Conservation (phyloP, 64 coral and sea anemone genomes). For the Hydrozoanthus tunicans region DNA sequence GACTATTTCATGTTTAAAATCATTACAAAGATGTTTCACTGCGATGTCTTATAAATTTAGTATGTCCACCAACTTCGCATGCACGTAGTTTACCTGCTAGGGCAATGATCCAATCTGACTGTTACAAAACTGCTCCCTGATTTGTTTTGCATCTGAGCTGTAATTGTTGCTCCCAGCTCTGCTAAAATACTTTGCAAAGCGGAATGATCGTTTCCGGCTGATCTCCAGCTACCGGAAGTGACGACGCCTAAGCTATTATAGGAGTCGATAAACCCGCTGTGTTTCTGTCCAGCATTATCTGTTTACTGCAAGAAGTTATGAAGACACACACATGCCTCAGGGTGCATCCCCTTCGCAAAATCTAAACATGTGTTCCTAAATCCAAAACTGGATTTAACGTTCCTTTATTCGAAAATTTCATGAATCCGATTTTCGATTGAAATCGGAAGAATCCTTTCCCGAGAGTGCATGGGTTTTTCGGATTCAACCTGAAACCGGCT, state of each 20-base stretch:
- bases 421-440: too few relatives aligned
- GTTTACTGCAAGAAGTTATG: neutral
- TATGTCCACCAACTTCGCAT: constrained; percentile 2
- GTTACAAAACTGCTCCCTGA: constrained; percentile 7
- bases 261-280: constrained; percentile 1
- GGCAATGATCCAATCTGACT: constrained; percentile 5
- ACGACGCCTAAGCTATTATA: neutral
- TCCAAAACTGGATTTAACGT: too few relatives aligned
- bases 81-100: neutral
- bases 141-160: constrained; percentile 2
- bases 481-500: too few relatives aligned
- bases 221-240: constrained; percentile 12
- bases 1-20: constrained; percentile 6
- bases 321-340: constrained; percentile 1
- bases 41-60: constrained; percentile 3
- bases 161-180: neutral
- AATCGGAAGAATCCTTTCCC: too few relatives aligned
- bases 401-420: too few relatives aligned
- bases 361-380: too few relatives aligned
- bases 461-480: too few relatives aligned
- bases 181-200: constrained; percentile 6
- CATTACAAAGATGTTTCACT: constrained; percentile 10
- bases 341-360: too few relatives aligned
- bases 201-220: neutral
- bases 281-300: constrained; percentile 7